Percentiles rank a stretch among this genome's conserved stretches.
Conservation (phyloP, 2,888 invertebrate species). For the Tipula helvola region DNA sequence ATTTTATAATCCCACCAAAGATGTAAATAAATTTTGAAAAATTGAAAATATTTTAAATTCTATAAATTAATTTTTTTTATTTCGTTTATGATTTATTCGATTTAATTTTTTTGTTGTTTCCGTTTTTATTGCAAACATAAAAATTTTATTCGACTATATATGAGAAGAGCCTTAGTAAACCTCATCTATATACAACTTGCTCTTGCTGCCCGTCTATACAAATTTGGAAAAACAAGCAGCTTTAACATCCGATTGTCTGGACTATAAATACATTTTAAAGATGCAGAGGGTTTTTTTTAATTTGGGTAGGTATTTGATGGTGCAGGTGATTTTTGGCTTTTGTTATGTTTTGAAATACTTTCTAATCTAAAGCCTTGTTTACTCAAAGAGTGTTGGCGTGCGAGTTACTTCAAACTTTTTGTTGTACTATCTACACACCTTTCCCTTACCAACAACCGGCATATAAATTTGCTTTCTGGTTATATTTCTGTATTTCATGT, state of each 20-base stretch:
- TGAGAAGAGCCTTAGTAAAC: background rate
- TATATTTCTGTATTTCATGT: too few species aligned
- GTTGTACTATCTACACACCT: too few species aligned
- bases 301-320: background rate
- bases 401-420: too few species aligned
- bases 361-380: too few species aligned
- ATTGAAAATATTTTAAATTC: background rate
- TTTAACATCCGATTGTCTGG: background rate
- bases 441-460: too few species aligned
- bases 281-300: background rate
- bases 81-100: background rate
- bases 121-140: background rate
- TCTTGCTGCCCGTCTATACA: too few species aligned
- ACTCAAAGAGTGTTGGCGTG: too few species aligned
- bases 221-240: background rate
- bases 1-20: conserved; percentile 7
- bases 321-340: too few species aligned
- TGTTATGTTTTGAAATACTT: too few species aligned
- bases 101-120: background rate
- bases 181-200: too few species aligned
- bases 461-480: too few species aligned
- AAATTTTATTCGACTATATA: background rate
- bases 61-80: background rate
- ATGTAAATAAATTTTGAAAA: conserved; percentile 5
- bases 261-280: background rate